Percentiles rank a stretch among this genome's conserved stretches.
Conservation (phyloP, 2,113 vertebrate species). For the Mugil cephalus region DNA sequence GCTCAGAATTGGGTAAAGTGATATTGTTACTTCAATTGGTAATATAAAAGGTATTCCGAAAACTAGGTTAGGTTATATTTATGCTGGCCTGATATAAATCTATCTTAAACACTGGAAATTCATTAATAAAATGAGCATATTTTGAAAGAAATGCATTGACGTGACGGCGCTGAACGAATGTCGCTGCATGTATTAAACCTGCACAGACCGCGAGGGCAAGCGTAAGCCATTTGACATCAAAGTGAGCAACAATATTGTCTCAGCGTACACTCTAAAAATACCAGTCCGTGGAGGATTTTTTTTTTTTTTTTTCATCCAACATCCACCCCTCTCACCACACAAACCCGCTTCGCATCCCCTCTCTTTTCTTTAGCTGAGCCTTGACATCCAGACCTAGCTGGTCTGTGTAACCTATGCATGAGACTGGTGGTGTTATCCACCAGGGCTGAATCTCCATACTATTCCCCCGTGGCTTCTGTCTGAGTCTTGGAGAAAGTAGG, state of each 20-base stretch:
- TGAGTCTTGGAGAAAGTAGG: slow-evolving; percentile 44
- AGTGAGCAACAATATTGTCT: slow-evolving; percentile 24
- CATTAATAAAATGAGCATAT: background rate
- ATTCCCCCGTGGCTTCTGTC: slow-evolving; percentile 68
- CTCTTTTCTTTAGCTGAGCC: slow-evolving; percentile 41
- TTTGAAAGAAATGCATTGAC: background rate
- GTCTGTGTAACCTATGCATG: slow-evolving; percentile 52
- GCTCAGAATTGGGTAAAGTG: too few species aligned
- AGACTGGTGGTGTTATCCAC: slow-evolving; percentile 51
- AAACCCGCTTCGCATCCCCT: slow-evolving; percentile 16
- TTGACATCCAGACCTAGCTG: slow-evolving; percentile 63
- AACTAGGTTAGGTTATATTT: background rate
- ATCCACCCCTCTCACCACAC: slow-evolving; percentile 18
- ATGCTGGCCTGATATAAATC: background rate
- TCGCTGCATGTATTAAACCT: background rate
- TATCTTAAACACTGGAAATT: background rate
- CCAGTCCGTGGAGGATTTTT: background rate
- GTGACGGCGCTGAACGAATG: background rate
- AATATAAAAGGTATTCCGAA: too few species aligned
- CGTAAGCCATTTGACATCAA: slow-evolving; percentile 12
- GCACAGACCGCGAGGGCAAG: background rate
- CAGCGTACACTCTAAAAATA: slow-evolving; percentile 46
- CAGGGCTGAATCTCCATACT: slow-evolving; percentile 57
- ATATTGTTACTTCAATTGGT: background rate
- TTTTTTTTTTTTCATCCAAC: slow-evolving; percentile 20